These are phyloP conservation scores for Larimichthys polyactis DNA, from an alignment of 2,113 vertebrate genomes.

Conservation along the genomic window DNA sequence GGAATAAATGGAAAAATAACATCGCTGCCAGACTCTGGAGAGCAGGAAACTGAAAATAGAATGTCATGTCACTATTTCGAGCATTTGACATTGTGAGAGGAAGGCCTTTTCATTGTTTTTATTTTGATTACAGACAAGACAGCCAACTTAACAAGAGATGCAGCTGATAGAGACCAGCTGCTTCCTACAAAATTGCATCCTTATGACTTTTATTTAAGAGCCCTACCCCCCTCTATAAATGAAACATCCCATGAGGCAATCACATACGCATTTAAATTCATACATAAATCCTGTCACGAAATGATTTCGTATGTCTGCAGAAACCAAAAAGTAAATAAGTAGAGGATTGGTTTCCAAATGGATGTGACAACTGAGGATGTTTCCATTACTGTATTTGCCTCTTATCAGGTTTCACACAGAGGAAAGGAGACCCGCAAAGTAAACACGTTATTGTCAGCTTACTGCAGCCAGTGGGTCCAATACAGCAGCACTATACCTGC, in stretches of 20 bases:
- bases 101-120: conserved; percentile 36
- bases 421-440: neutral
- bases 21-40: conserved; percentile 24
- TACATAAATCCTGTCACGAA: conserved; percentile 46
- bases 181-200: conserved; percentile 41
- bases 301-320: conserved; percentile 19
- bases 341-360: conserved; percentile 3
- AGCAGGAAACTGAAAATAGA: conserved; percentile 50
- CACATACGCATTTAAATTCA: conserved; percentile 37
- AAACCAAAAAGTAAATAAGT: conserved; percentile 1
- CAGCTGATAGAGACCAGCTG: conserved; percentile 64
- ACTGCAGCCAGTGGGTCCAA: neutral
- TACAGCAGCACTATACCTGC: neutral
- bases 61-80: conserved; percentile 10
- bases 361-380: conserved; percentile 7
- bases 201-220: conserved; percentile 21
- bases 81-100: conserved; percentile 16
- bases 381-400: neutral
- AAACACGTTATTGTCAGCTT: conserved; percentile 10
- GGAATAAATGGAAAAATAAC: conserved; percentile 32
- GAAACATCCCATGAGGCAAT: conserved; percentile 26
- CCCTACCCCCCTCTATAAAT: conserved; percentile 35
- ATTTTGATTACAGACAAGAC: conserved; percentile 58
- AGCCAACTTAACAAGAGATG: conserved; percentile 41
- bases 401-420: conserved; percentile 20